Evolutionary conservation across 2,113 vertebrate species (phyloP).

Genomic region (Ictalurus furcatus): DNA sequence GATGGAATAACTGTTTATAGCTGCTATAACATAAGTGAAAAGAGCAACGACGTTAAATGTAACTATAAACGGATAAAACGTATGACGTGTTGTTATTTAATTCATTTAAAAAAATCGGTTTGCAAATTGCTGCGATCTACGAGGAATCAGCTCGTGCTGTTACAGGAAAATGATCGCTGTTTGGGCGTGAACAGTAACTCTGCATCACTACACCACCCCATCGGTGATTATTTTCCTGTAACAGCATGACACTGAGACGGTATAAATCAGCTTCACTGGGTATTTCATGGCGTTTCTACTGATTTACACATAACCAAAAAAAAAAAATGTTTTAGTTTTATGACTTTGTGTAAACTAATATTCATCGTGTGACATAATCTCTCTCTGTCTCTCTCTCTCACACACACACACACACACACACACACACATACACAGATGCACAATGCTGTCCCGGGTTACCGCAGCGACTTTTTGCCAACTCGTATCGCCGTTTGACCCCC

Average conservation of each 20-base stretch:
- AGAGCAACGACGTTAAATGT: not conserved
- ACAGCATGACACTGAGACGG: not conserved
- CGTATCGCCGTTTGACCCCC: slow-evolving; percentile 43
- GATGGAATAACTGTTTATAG: not conserved
- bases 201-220: not conserved
- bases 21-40: not conserved
- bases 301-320: not conserved
- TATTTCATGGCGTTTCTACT: not conserved
- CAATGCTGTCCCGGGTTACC: slow-evolving; percentile 24
- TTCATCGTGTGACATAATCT: not conserved
- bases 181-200: not conserved
- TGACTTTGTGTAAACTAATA: not conserved
- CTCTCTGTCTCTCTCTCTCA: slow-evolving; percentile 10
- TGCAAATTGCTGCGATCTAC: not conserved
- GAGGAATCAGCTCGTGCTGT: not conserved
- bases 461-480: slow-evolving; percentile 27
- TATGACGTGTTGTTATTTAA: not conserved
- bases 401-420: slow-evolving; percentile 1
- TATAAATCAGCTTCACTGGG: not conserved
- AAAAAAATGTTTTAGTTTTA: not conserved
- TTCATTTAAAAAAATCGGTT: not conserved
- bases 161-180: not conserved
- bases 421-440: not conserved
- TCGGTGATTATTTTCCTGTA: not conserved
- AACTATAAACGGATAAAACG: not conserved